A percentile compares a stretch with the other conserved stretches of the same genome.
Evolutionary conservation across 2,797 vertebrate genomes (phyloP).

Genomic region (Eulemur coronatus): DNA sequence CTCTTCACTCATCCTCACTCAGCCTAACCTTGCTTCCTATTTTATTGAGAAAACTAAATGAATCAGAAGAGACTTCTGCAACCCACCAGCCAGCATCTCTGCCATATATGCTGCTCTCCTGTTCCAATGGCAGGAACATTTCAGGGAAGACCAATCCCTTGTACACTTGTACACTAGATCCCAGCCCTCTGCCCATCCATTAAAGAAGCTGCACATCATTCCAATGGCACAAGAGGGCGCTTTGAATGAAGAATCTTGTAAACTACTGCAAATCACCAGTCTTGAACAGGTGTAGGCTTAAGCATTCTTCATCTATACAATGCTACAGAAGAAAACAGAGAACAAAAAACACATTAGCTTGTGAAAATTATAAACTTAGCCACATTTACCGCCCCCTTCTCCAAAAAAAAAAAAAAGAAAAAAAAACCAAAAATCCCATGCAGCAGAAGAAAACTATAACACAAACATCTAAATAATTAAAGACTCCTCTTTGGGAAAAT

Average conservation of each 20-base stretch:
- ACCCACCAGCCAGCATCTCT: neutral
- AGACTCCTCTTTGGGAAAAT: neutral
- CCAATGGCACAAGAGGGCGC: neutral
- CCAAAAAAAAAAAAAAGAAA: neutral
- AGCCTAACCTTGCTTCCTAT: neutral
- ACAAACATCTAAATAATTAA: conserved; percentile 49
- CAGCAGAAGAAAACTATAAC: neutral
- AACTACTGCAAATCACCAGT: conserved; percentile 9
- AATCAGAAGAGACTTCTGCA: neutral
- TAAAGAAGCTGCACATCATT: neutral
- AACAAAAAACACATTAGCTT: neutral
- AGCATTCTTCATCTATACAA: neutral
- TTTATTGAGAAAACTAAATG: neutral
- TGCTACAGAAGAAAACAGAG: neutral
- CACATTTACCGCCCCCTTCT: no score
- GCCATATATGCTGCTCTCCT: neutral
- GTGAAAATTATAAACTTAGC: neutral
- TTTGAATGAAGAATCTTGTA: neutral
- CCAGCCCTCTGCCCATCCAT: neutral
- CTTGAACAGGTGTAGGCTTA: neutral
- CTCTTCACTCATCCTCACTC: neutral
- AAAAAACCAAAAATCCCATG: neutral
- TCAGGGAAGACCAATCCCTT: neutral
- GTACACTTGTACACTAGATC: neutral
- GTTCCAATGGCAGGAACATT: neutral